A percentile compares a stretch with the other conserved stretches of the same genome.
These are phyloP conservation scores for Sarcophaga subvicina DNA, from an alignment of 2,888 invertebrate genomes.

Conservation along the genomic window DNA sequence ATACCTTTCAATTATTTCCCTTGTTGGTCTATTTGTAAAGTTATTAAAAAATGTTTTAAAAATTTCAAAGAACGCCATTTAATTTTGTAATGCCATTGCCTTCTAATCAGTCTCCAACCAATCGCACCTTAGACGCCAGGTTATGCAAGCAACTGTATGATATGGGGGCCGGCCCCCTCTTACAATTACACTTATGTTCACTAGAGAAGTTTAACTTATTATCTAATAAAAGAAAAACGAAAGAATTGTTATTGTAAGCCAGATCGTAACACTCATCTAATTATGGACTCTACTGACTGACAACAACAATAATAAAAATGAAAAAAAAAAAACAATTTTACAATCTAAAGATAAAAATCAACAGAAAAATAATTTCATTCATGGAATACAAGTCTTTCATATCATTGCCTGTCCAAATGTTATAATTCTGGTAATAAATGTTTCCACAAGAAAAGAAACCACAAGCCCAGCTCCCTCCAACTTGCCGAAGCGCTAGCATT, in stretches of 20 bases:
- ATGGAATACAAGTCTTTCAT: constrained; percentile 28
- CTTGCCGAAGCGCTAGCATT: background rate
- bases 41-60: too few relatives aligned
- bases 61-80: too few relatives aligned
- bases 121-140: too few relatives aligned
- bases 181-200: background rate
- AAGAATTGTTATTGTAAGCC: constrained; percentile 31
- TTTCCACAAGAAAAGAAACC: background rate
- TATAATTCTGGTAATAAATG: background rate
- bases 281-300: constrained; percentile 52
- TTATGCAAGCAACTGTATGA: too few relatives aligned
- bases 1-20: too few relatives aligned
- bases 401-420: constrained; percentile 12
- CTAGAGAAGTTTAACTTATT: background rate
- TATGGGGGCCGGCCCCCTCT: background rate
- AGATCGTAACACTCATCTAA: constrained; percentile 50
- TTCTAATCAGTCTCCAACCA: too few relatives aligned
- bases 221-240: constrained; percentile 27
- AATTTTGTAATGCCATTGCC: too few relatives aligned
- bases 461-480: background rate
- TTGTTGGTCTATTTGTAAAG: too few relatives aligned
- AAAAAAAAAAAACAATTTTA: background rate
- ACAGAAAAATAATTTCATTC: constrained; percentile 16
- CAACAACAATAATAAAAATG: constrained; percentile 17
- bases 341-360: constrained; percentile 17